Conservation (phyloP, 2,888 invertebrate species). For the Chrysolina oricalcia region DNA sequence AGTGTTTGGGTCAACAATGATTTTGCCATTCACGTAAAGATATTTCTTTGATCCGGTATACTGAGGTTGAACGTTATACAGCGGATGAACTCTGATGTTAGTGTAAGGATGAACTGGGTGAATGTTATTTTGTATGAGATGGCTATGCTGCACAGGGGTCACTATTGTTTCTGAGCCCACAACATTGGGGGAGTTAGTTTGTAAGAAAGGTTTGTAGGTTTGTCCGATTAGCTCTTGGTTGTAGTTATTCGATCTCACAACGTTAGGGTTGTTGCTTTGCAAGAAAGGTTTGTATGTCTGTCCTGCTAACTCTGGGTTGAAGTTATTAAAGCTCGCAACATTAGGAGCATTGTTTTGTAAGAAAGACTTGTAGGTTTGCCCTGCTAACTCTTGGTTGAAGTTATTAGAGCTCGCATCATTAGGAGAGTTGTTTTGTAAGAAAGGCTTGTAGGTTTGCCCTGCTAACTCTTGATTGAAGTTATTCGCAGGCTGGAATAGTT, state of each 20-base stretch:
- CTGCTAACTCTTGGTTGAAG: conserved; percentile 13
- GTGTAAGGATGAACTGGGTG: conserved; percentile 40
- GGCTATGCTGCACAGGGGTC: conserved; percentile 61
- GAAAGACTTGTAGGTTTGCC: not conserved
- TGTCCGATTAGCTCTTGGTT: not conserved
- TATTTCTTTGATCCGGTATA: conserved; percentile 60
- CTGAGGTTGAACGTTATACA: conserved; percentile 44
- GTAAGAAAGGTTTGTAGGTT: conserved; percentile 3
- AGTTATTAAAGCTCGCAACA: conserved; percentile 14
- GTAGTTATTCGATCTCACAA: conserved; percentile 14
- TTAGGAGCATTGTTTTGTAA: not conserved
- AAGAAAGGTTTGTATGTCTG: not conserved
- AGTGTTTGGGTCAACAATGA: conserved; percentile 56
- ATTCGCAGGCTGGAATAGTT: conserved; percentile 29
- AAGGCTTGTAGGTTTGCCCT: not conserved
- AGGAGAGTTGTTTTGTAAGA: not conserved
- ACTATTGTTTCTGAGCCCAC: conserved; percentile 48
- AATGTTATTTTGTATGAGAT: conserved; percentile 53
- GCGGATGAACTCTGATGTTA: conserved; percentile 53
- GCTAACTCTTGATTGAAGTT: conserved; percentile 8
- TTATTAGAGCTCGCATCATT: conserved; percentile 17
- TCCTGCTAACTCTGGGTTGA: not conserved
- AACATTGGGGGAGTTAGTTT: conserved; percentile 2
- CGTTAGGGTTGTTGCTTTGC: not conserved
- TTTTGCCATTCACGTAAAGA: conserved; percentile 61